phyloP scores from a whole-genome alignment of 53 echinoderm and acorn worm genomes.

The Echinarachnius parma region DNA sequence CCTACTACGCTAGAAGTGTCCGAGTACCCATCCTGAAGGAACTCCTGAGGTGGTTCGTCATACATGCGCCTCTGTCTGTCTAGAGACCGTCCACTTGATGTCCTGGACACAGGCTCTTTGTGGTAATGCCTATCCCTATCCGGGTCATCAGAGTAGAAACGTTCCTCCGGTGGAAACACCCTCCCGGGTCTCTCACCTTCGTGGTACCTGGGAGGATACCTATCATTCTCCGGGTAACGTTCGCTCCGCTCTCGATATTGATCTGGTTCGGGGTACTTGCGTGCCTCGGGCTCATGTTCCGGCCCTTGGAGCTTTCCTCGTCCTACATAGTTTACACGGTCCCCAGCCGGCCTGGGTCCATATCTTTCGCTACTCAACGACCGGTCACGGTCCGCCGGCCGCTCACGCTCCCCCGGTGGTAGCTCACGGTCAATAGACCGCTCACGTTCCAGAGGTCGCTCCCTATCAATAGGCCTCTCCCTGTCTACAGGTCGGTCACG shows the following conservation, averaged over 20 bases:
- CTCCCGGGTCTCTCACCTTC: slow-evolving; percentile 52
- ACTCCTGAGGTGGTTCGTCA: slow-evolving; percentile 58
- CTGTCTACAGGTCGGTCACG: no score
- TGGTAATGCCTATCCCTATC: slow-evolving; percentile 69
- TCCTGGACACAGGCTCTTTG: slow-evolving; percentile 83
- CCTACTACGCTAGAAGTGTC: slow-evolving; percentile 51
- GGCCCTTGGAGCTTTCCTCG: slow-evolving; percentile 57
- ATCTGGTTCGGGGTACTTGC: slow-evolving; percentile 65
- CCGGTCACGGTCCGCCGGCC: slow-evolving; percentile 56
- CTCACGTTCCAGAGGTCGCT: no score
- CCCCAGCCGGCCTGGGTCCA: slow-evolving; percentile 41
- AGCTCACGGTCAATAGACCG: no score
- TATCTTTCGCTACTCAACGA: slow-evolving; percentile 61
- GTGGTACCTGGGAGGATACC: slow-evolving; percentile 47
- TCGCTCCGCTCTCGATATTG: slow-evolving; percentile 67
- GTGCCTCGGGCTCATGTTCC: slow-evolving; percentile 60
- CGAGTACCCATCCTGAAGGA: slow-evolving; percentile 57
- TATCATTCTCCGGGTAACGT: slow-evolving; percentile 51
- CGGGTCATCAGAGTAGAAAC: slow-evolving; percentile 55
- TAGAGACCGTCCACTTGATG: slow-evolving; percentile 80
- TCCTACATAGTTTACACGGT: slow-evolving; percentile 67
- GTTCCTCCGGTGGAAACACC: slow-evolving; percentile 45
- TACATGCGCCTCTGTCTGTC: slow-evolving; percentile 92
- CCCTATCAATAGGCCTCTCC: no score
- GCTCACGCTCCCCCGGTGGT: slow-evolving; percentile 49